phyloP scores from a whole-genome alignment of 2,797 vertebrate species.

The Gadopsis bispinosus region DNA sequence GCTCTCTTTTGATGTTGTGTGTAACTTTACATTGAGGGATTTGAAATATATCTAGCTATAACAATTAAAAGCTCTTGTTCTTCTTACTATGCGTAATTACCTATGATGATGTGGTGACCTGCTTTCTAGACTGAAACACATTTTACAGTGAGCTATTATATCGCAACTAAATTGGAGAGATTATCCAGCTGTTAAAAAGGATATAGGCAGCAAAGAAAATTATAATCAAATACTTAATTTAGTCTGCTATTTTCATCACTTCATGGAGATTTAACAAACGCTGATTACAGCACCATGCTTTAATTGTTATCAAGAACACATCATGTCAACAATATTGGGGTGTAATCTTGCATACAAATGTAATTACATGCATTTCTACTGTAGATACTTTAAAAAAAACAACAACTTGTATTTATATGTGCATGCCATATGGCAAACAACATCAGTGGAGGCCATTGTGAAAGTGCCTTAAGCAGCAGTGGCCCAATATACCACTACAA shows the following conservation, averaged over 20 bases:
- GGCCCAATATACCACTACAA: no score
- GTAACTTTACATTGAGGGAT: neutral
- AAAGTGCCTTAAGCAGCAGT: no score
- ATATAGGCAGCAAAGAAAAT: constrained; percentile 22
- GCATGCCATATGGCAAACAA: no score
- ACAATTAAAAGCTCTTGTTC: constrained; percentile 2
- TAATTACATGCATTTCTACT: constrained; percentile 12
- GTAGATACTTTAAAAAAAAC: neutral
- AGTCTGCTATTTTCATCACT: constrained; percentile 41
- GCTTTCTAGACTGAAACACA: constrained; percentile 25
- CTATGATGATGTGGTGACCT: constrained; percentile 48
- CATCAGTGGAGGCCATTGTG: no score
- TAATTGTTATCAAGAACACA: constrained; percentile 34
- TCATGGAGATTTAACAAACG: constrained; percentile 41
- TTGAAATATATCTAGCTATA: constrained; percentile 16
- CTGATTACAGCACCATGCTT: constrained; percentile 22
- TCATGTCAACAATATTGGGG: neutral
- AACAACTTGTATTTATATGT: no score
- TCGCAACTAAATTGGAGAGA: constrained; percentile 38
- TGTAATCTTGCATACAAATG: constrained; percentile 9
- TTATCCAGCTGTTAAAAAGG: constrained; percentile 44
- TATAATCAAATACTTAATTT: constrained; percentile 49
- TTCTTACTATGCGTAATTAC: constrained; percentile 23
- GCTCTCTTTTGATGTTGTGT: no score
- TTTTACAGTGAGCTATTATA: constrained; percentile 39